phyloP scores from a whole-genome alignment of 2,113 vertebrate species.

The Rhinopomastus cyanomelas region DNA sequence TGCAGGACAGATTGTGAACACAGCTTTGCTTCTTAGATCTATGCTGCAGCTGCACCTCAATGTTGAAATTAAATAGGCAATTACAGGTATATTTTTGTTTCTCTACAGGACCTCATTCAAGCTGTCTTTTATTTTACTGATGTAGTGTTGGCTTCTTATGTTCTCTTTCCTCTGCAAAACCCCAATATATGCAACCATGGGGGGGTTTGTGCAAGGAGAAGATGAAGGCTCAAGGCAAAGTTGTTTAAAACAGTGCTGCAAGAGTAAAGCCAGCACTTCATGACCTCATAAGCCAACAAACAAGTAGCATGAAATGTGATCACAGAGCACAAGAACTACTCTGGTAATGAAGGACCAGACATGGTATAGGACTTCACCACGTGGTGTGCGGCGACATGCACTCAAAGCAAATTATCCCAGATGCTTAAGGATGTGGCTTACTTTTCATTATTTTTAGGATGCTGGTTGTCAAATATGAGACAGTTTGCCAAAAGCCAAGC shows the following conservation, averaged over 20 bases:
- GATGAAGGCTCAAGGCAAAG: background rate
- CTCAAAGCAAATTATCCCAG: background rate
- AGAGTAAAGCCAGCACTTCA: background rate
- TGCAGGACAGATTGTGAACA: background rate
- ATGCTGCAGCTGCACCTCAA: background rate
- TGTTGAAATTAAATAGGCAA: background rate
- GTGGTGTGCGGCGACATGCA: background rate
- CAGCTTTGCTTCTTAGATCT: background rate
- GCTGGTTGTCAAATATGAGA: background rate
- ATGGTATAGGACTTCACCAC: background rate
- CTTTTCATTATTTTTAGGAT: background rate
- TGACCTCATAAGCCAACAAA: background rate
- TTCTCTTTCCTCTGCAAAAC: background rate
- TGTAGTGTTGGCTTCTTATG: background rate
- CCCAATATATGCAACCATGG: background rate
- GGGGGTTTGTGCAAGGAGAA: background rate
- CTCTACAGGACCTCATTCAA: background rate
- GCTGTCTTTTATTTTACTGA: background rate
- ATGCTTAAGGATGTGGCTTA: too few relatives aligned
- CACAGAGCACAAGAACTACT: background rate
- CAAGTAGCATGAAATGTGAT: background rate
- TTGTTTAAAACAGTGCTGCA: background rate
- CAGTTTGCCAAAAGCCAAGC: background rate
- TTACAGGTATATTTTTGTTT: background rate
- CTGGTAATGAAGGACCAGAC: background rate